phyloP scores from a whole-genome alignment of 2,888 invertebrate species.

The Cotesia congregata region DNA sequence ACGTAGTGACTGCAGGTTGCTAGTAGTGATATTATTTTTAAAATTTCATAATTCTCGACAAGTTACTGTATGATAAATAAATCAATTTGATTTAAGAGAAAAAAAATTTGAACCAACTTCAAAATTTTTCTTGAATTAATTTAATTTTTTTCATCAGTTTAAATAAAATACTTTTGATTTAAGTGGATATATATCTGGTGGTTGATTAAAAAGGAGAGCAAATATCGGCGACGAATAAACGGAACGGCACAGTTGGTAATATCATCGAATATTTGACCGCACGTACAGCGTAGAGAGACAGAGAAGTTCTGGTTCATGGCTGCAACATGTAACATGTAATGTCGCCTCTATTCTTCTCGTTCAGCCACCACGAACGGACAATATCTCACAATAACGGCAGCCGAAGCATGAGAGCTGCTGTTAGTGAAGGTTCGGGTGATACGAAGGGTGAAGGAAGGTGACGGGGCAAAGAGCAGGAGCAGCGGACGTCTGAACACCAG shows the following conservation, averaged over 20 bases:
- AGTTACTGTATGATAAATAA: no score
- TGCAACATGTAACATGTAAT: slow-evolving; percentile 2
- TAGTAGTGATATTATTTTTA: no score
- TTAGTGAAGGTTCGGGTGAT: slow-evolving; percentile 1
- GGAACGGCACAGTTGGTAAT: slow-evolving; percentile 38
- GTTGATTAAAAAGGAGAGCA: slow-evolving; percentile 16
- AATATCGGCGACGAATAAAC: slow-evolving; percentile 38
- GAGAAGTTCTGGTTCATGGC: slow-evolving; percentile 19
- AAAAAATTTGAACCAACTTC: no score
- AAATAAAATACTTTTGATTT: no score
- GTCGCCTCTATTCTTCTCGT: slow-evolving; percentile 35
- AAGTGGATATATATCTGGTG: not conserved
- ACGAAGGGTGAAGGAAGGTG: slow-evolving; percentile 7
- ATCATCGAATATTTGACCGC: slow-evolving; percentile 44
- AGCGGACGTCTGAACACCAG: slow-evolving; percentile 10
- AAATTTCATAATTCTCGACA: no score
- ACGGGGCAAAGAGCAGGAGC: slow-evolving; percentile 33
- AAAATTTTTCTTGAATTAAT: no score
- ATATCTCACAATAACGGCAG: slow-evolving; percentile 49
- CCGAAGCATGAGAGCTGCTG: slow-evolving; percentile 32
- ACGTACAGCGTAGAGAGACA: slow-evolving; percentile 23
- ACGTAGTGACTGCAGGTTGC: no score
- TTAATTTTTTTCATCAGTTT: no score
- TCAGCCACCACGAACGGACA: slow-evolving; percentile 41
- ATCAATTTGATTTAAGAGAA: no score